These are phyloP conservation scores for Branchinecta lynchi DNA, from an alignment of 1,140 invertebrate genomes.

Conservation along the genomic window DNA sequence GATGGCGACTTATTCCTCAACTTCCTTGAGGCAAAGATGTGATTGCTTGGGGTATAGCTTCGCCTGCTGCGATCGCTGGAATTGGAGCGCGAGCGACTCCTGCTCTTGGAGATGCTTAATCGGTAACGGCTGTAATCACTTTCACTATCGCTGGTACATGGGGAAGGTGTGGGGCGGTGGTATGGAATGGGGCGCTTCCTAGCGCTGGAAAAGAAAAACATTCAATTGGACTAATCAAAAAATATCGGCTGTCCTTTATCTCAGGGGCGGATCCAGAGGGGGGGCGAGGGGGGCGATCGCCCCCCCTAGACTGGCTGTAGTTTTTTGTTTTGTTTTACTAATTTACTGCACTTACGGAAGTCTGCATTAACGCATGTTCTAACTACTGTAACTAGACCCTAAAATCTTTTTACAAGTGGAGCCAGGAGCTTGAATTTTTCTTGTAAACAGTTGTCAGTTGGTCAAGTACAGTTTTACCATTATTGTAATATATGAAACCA, in stretches of 20 bases:
- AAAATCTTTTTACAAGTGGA: too few relatives aligned
- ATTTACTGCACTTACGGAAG: too few relatives aligned
- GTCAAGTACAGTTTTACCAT: too few relatives aligned
- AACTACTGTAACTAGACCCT: too few relatives aligned
- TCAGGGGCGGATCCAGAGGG: background rate
- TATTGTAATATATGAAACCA: too few relatives aligned
- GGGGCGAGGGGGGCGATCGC: too few relatives aligned
- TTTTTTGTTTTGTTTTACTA: too few relatives aligned
- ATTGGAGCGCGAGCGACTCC: slow-evolving; percentile 13
- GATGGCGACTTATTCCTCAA: background rate
- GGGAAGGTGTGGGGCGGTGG: slow-evolving; percentile 57
- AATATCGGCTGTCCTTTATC: background rate
- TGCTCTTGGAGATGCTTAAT: background rate
- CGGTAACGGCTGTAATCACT: slow-evolving; percentile 10
- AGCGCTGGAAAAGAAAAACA: slow-evolving; percentile 45
- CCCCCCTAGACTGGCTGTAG: too few relatives aligned
- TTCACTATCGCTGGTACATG: slow-evolving; percentile 12
- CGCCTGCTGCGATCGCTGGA: background rate
- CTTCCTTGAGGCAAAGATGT: background rate
- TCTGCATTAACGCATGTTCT: too few relatives aligned
- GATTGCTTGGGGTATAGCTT: slow-evolving; percentile 3
- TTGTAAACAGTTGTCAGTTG: too few relatives aligned
- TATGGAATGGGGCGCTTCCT: slow-evolving; percentile 77
- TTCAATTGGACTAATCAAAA: background rate
- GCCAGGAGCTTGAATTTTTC: too few relatives aligned